These are phyloP conservation scores for Habropoda laboriosa DNA, from an alignment of 1,140 invertebrate genomes.

Conservation along the genomic window DNA sequence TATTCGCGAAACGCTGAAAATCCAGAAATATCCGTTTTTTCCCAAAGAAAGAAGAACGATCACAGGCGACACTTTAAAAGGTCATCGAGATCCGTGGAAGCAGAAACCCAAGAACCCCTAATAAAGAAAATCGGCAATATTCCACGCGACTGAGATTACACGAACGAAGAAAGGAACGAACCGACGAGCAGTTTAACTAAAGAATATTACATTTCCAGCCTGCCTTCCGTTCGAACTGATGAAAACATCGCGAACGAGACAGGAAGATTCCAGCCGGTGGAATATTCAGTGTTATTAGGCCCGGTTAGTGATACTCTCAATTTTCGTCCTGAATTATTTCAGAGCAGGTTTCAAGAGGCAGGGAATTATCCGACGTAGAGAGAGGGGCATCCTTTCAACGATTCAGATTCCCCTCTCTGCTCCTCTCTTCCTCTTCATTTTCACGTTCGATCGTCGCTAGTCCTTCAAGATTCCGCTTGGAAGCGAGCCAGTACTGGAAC, in stretches of 20 bases:
- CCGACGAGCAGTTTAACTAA: not conserved
- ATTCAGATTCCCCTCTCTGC: not conserved
- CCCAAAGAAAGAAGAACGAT: not conserved
- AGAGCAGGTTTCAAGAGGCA: not conserved
- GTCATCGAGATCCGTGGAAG: not conserved
- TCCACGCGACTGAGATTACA: not conserved
- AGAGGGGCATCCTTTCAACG: not conserved
- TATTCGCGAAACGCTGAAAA: no score
- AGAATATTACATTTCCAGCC: not conserved
- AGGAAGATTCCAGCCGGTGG: not conserved
- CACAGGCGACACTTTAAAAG: no score
- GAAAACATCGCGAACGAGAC: not conserved
- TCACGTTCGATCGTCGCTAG: not conserved
- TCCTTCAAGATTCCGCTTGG: slow-evolving; percentile 14
- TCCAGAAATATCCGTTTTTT: no score
- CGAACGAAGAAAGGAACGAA: not conserved
- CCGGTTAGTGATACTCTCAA: slow-evolving; percentile 7
- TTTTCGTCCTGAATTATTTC: slow-evolving; percentile 10
- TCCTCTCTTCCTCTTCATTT: no score
- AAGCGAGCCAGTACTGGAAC: not conserved
- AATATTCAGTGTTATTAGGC: slow-evolving; percentile 16
- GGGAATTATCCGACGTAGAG: slow-evolving; percentile 2
- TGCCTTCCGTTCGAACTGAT: not conserved
- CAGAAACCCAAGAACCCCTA: not conserved
- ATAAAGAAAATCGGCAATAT: not conserved